A percentile compares a stretch with the other conserved stretches of the same genome.
phyloP scores from a whole-genome alignment of 35 echinoderm and acorn worm species.

The Hemicentrotus pulcherrimus region DNA sequence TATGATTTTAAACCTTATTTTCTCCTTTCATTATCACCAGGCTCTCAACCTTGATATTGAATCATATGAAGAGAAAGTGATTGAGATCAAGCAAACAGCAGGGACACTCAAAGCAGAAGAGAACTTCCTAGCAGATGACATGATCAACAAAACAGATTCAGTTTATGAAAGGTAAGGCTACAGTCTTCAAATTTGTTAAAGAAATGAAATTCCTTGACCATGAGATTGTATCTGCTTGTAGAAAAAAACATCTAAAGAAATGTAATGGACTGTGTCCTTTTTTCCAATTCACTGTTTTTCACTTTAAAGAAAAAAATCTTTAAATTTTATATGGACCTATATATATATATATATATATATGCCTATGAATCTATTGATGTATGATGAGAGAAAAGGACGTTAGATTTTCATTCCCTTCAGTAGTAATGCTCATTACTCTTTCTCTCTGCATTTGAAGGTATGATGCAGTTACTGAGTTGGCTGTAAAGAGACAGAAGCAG shows the following conservation, averaged over 20 bases:
- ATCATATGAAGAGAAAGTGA: slow-evolving; percentile 64
- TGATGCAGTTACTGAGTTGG: slow-evolving; percentile 56
- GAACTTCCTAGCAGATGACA: slow-evolving; percentile 64
- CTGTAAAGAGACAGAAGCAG: slow-evolving; percentile 38
- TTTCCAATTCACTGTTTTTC: too few relatives aligned
- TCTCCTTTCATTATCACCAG: slow-evolving; percentile 17
- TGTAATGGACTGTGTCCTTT: too few relatives aligned
- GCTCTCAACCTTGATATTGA: slow-evolving; percentile 56
- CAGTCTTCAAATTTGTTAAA: too few relatives aligned
- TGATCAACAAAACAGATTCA: slow-evolving; percentile 54
- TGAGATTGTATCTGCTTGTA: too few relatives aligned
- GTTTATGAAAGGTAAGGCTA: slow-evolving; percentile 44
- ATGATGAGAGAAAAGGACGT: too few relatives aligned
- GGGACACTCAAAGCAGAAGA: slow-evolving; percentile 60
- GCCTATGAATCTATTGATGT: too few relatives aligned
- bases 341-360: too few relatives aligned
- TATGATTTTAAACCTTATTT: neutral
- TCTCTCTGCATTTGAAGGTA: slow-evolving; percentile 36
- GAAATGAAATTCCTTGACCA: too few relatives aligned
- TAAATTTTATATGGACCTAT: too few relatives aligned
- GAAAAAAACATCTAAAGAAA: too few relatives aligned
- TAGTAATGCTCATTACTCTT: neutral
- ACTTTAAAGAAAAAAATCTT: too few relatives aligned
- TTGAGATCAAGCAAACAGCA: slow-evolving; percentile 55
- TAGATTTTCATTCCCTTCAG: neutral